Base-by-base conservation (phyloP, 2,113 vertebrate genomes). In the Onychorhynchus coronatus region DNA sequence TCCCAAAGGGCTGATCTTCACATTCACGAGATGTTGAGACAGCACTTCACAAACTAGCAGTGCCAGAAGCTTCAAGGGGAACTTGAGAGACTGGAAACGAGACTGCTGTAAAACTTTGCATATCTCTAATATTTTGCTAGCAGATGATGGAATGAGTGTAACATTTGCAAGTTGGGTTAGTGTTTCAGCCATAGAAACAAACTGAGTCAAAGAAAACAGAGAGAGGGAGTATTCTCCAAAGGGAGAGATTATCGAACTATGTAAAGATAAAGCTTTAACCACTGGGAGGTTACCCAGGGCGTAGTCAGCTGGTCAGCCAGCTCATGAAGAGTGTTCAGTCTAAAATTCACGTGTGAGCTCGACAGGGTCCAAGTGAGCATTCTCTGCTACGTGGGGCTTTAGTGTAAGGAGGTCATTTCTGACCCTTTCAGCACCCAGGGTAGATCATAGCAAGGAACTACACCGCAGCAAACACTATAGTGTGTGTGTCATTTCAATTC, bases 241-340 rank as follows among this genome's bases (percentile, higher is more conserved):
- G 39, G 44, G 18, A 27, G 70, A n/a, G 72, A 46, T 74, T 77
- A 72, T 52, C 84, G 61, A 95, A 37, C 33, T 86, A 6, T 50
- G 67, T 46, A 47, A 93, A 86, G 76, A 74, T 80, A 91, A 94
- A 84, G 76, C 37, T 77, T 86, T 88, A 93, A 77, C 31, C 39
- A 35, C 46, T 74, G 68, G 25, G 46, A 93, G 35, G 56, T 74
- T 86, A 92, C 80, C 21, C 23, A 81, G 59, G 53, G 41, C 0
- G 0, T 67, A 88, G n/a, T n/a, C n/a, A n/a, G 66, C 42, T 90
- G 44, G 68, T 78, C 66, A 89, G 53, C 27, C 66, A 88, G 63
- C 30, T 84, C 53, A n/a, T 65, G 22, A 79, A 53, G 47, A 72
- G 35, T 33, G 21, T 37, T 85, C 30, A 49, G 52, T 56, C 74